Evolutionary conservation across 2,888 invertebrate genomes (phyloP).

Genomic region (Atethmia centrago): DNA sequence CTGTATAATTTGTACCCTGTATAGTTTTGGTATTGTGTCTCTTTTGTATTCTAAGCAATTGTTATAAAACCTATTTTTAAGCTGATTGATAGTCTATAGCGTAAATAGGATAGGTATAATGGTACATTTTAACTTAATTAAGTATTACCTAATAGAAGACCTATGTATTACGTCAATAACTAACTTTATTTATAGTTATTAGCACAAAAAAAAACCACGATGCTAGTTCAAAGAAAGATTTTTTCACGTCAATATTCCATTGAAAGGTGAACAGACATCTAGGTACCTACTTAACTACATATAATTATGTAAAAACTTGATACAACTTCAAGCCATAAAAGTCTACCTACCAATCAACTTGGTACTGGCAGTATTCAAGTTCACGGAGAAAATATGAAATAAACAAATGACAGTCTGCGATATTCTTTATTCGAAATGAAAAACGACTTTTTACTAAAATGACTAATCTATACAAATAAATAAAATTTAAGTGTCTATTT

Average conservation of each 20-base stretch:
- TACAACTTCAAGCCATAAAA: slow-evolving; percentile 10
- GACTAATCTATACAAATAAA: too few relatives aligned
- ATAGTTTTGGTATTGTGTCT: not conserved
- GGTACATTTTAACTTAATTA: slow-evolving; percentile 41
- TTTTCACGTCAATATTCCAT: not conserved
- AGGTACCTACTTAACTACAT: not conserved
- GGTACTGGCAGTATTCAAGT: slow-evolving; percentile 26
- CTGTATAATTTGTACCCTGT: not conserved
- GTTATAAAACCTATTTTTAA: slow-evolving; percentile 27
- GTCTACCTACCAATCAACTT: slow-evolving; percentile 29
- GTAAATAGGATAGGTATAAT: not conserved
- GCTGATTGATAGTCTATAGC: slow-evolving; percentile 28
- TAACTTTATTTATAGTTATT: slow-evolving; percentile 2
- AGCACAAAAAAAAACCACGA: not conserved
- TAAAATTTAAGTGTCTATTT: too few relatives aligned
- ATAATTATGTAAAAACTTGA: slow-evolving; percentile 32
- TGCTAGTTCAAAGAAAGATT: not conserved
- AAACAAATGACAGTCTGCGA: not conserved
- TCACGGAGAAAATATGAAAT: slow-evolving; percentile 26
- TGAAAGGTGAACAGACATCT: not conserved
- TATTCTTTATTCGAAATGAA: slow-evolving; percentile 10
- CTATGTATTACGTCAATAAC: not conserved
- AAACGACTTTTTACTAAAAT: not conserved
- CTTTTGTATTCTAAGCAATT: slow-evolving; percentile 39
- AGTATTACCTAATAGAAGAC: slow-evolving; percentile 9